A percentile compares a stretch with the other conserved stretches of the same genome.
Evolutionary conservation across 2,113 vertebrate species (phyloP).

Genomic region (Bungarus multicinctus): DNA sequence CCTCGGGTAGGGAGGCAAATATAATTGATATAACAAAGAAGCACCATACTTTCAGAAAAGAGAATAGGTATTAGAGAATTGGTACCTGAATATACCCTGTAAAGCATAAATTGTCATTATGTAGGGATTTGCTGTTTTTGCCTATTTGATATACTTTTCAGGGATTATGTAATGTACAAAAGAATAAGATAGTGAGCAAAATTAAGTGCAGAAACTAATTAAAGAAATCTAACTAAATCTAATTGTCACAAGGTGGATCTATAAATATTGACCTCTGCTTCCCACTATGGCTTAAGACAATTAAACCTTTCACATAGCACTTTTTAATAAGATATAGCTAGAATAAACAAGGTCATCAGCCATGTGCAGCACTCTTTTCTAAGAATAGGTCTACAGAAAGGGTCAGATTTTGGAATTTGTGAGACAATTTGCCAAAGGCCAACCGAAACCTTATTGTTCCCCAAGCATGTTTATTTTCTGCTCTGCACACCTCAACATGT

Average conservation of each 20-base stretch:
- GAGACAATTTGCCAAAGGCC: not conserved
- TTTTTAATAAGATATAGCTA: not conserved
- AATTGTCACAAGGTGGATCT: not conserved
- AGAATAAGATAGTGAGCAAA: not conserved
- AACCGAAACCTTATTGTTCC: not conserved
- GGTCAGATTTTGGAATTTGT: not conserved
- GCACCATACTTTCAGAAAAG: not conserved
- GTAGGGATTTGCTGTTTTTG: not conserved
- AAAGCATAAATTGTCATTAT: not conserved
- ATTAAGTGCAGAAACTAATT: not conserved
- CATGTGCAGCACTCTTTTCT: not conserved
- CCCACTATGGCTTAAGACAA: not conserved
- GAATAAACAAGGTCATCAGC: not conserved
- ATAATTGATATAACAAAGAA: constrained; percentile 7
- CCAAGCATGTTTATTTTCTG: not conserved
- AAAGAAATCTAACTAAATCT: not conserved
- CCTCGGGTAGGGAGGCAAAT: not conserved
- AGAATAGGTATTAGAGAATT: not conserved
- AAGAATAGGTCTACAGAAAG: not conserved
- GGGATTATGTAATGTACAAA: not conserved
- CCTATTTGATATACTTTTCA: not conserved
- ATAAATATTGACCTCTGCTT: not conserved
- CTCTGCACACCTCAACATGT: not conserved
- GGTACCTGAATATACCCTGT: not conserved
- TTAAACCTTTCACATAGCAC: not conserved